Base-by-base conservation (phyloP, 2,797 vertebrate genomes). In the Vireo griseus region DNA sequence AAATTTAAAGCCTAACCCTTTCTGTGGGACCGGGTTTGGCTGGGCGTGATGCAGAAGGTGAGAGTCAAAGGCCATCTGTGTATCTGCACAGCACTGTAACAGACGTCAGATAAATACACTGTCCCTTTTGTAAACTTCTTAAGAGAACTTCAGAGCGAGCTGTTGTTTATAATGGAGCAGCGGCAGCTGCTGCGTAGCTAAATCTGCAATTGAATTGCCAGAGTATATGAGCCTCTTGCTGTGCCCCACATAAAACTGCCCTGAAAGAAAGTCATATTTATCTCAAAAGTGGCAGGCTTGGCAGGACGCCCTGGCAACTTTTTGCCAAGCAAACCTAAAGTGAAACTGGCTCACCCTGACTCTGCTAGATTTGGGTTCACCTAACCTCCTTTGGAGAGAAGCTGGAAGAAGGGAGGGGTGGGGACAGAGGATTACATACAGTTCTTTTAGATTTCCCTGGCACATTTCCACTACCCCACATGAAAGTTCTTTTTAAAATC, bases 161-260 rank as follows among this genome's bases (percentile, higher is more conserved):
- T 88, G 47, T 63, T 88, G 76, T 88, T 92, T 75, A 25, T 57
- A 88, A 83, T 42, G 94, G 92, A 82, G 82, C 52, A 8, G 82
- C 25, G 15, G 87, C 94, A 97, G 94, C 89, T 96, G 94, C 87
- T 93, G 72, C 62, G 31, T 31, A 25, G 91, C 83, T 62, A 42
- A 91, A 91, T 94, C 94, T 91, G 94, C 91, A 91, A 48, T 68
- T 94, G 87, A 96, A 95, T 92, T 91, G 91, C 91, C 48, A 4
- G 69, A 88, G 82, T 59, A 61, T 24, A 42, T 40, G 44, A 90
- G 79, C 54, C 80, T 86, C 63, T 91, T 47, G 69, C 83, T 92
- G 85, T 71, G 86, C 82, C 72, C 54, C 85, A 94, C 59, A 59
- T 86, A 92, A 85, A 97, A 80, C 62, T 51, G 42, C 62, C 72